Conservation (phyloP, 2,113 vertebrate species). For the Marmota flaviventris region DNA sequence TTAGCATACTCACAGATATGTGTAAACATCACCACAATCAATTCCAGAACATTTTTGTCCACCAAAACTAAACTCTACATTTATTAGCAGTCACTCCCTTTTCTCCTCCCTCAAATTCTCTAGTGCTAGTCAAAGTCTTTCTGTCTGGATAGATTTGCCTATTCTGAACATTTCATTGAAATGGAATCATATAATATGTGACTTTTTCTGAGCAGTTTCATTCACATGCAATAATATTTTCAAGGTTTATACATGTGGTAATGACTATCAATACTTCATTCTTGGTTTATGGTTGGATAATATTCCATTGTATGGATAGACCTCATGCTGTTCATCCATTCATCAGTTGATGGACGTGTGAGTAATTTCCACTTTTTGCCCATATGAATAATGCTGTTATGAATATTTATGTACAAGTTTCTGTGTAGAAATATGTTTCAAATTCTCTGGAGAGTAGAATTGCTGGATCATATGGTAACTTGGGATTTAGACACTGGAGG, state of each 20-base stretch:
- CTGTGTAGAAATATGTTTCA: background rate
- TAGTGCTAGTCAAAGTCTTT: background rate
- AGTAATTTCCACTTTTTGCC: background rate
- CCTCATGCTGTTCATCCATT: background rate
- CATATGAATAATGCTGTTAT: background rate
- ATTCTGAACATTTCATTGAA: background rate
- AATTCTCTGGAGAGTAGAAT: background rate
- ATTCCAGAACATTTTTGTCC: slow-evolving; percentile 3
- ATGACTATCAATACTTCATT: background rate
- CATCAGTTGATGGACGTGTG: background rate
- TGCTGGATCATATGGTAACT: background rate
- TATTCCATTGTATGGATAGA: background rate
- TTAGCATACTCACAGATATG: background rate
- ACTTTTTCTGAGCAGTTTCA: background rate
- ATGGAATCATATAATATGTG: background rate
- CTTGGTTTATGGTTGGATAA: background rate
- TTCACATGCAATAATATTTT: background rate
- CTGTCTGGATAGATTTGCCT: background rate
- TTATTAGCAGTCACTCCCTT: background rate
- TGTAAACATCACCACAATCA: background rate
- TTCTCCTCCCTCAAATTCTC: background rate
- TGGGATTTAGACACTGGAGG: background rate
- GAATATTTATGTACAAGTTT: background rate
- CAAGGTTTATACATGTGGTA: background rate
- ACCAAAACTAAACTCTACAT: background rate